Percentiles rank a stretch among this genome's conserved stretches.
phyloP scores from a whole-genome alignment of 2,888 invertebrate species.

The Pristionchus japonicus region DNA sequence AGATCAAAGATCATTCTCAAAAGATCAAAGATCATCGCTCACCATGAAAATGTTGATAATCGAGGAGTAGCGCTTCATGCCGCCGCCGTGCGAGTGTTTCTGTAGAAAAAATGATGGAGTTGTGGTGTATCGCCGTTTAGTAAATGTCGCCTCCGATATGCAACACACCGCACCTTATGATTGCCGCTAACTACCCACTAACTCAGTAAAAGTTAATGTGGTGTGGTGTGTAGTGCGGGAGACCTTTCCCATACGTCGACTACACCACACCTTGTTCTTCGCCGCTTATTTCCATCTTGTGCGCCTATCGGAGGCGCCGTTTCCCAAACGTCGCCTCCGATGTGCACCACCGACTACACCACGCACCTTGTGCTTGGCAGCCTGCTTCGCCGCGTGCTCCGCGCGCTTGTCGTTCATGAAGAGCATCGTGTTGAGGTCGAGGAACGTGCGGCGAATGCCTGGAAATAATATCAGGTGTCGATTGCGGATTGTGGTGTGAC shows the following conservation, averaged over 20 bases:
- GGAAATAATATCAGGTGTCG: too few species aligned
- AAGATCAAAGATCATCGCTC: neutral
- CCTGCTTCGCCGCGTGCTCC: neutral
- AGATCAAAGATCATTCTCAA: neutral
- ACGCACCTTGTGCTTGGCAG: neutral
- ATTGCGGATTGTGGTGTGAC: too few species aligned
- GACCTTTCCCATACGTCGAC: too few species aligned
- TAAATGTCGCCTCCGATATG: too few species aligned
- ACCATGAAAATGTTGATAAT: neutral
- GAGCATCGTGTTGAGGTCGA: constrained; percentile 41
- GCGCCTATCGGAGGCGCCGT: neutral
- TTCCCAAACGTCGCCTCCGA: neutral
- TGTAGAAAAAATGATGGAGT: too few species aligned
- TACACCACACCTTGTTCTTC: too few species aligned
- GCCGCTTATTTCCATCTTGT: too few species aligned
- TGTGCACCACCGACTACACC: neutral
- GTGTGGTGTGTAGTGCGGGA: too few species aligned
- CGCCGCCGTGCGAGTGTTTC: neutral
- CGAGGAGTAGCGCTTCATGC: constrained; percentile 11
- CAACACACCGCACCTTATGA: too few species aligned
- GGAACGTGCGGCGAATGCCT: constrained; percentile 22
- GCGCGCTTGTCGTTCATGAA: constrained; percentile 22
- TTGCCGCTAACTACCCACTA: too few species aligned
- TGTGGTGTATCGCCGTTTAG: too few species aligned
- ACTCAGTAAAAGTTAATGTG: too few species aligned